Percentiles rank a stretch among this genome's conserved stretches.
Conservation (phyloP, 2,888 invertebrate genomes). For the Pterostichus niger region DNA sequence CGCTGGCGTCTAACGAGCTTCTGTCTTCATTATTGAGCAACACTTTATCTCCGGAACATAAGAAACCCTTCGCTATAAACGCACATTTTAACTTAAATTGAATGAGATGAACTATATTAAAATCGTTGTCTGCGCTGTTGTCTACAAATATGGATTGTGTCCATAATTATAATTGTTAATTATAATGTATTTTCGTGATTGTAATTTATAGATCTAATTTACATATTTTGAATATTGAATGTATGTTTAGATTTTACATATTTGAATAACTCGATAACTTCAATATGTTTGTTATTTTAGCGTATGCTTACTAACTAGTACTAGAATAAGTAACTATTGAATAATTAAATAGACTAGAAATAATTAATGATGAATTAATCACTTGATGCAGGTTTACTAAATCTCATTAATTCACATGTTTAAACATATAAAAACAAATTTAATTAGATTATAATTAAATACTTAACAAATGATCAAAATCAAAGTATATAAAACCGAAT, state of each 20-base stretch:
- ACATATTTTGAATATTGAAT: neutral
- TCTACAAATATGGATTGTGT: neutral
- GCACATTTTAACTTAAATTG: conserved; percentile 10
- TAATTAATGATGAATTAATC: too few species aligned
- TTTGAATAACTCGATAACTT: neutral
- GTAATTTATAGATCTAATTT: conserved; percentile 11
- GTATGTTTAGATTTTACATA: conserved; percentile 5
- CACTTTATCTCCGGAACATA: conserved; percentile 46
- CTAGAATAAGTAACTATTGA: too few species aligned
- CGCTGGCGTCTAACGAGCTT: conserved; percentile 34
- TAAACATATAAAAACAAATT: too few species aligned
- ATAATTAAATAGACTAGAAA: too few species aligned
- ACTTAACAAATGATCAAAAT: too few species aligned
- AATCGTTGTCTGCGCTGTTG: neutral
- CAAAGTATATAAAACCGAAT: too few species aligned
- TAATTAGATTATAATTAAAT: too few species aligned
- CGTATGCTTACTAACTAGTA: too few species aligned
- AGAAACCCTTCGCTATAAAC: conserved; percentile 8
- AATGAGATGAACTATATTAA: conserved; percentile 9
- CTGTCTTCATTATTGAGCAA: conserved; percentile 50
- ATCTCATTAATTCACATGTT: too few species aligned
- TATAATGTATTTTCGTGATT: neutral
- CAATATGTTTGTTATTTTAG: too few species aligned
- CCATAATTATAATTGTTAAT: conserved; percentile 12
- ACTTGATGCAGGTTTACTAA: too few species aligned